These are phyloP conservation scores for Scaeva pyrastri DNA, from an alignment of 2,888 invertebrate genomes.

Conservation along the genomic window DNA sequence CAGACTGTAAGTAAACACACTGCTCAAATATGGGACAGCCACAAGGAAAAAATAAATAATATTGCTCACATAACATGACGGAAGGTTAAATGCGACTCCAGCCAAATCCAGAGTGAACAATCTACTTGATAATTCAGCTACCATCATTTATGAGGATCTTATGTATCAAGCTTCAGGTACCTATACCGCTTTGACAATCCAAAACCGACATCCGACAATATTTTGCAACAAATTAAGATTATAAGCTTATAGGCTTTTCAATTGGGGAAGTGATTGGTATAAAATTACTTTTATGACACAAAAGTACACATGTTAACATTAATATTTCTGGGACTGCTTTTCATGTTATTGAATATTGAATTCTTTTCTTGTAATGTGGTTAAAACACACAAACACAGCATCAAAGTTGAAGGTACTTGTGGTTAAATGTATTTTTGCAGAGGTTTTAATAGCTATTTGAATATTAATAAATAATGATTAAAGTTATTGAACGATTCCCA, in stretches of 20 bases:
- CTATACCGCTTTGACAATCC: no score
- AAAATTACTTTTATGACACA: neutral
- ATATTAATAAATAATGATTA: no score
- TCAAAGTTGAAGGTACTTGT: no score
- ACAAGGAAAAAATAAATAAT: conserved; percentile 32
- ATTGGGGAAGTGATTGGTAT: conserved; percentile 12
- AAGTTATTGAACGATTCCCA: no score
- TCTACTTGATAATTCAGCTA: neutral
- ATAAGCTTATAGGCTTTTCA: no score
- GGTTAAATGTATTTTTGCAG: no score
- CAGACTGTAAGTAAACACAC: neutral
- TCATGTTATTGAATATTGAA: neutral
- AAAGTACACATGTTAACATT: neutral
- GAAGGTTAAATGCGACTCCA: conserved; percentile 33
- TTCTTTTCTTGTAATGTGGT: neutral
- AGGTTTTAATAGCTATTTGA: no score
- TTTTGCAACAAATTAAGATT: conserved; percentile 19
- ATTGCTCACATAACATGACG: conserved; percentile 48
- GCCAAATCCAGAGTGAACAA: conserved; percentile 16
- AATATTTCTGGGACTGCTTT: neutral
- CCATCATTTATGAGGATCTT: neutral
- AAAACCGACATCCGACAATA: no score
- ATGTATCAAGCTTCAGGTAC: no score
- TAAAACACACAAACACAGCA: no score
- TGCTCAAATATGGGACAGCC: neutral